Conservation (phyloP, 2,888 invertebrate species). For the Amblyjoppa proteus region DNA sequence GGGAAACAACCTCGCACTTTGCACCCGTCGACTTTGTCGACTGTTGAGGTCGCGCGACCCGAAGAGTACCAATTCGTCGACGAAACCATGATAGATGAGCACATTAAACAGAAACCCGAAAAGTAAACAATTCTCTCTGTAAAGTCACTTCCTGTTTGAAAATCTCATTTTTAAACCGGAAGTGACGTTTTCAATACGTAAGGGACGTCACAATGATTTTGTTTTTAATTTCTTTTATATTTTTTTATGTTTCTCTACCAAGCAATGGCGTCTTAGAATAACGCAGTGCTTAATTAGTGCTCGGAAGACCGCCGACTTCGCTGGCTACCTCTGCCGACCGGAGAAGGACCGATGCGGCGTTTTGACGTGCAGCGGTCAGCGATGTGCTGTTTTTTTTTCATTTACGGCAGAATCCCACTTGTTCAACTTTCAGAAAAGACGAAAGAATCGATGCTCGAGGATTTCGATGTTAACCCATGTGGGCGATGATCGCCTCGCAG, state of each 20-base stretch:
- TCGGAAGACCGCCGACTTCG: too few relatives aligned
- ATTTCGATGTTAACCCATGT: slow-evolving; percentile 73
- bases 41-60: too few relatives aligned
- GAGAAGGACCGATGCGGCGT: too few relatives aligned
- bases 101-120: not conserved
- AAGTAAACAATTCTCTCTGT: not conserved
- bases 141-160: not conserved
- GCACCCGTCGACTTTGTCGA: not conserved
- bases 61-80: too few relatives aligned
- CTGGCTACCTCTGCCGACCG: too few relatives aligned
- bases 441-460: slow-evolving; percentile 82
- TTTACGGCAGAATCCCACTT: not conserved
- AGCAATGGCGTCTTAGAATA: too few relatives aligned
- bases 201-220: not conserved
- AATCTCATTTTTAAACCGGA: not conserved
- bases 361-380: too few relatives aligned
- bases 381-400: not conserved
- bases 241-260: not conserved
- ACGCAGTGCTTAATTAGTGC: too few relatives aligned
- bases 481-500: slow-evolving; percentile 66
- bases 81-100: not conserved
- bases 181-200: not conserved
- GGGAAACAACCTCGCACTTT: not conserved
- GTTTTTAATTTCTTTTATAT: not conserved
- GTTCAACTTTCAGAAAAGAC: slow-evolving; percentile 48